These are phyloP conservation scores for Noturus placidus DNA, from an alignment of 2,113 vertebrate genomes.

Conservation along the genomic window DNA sequence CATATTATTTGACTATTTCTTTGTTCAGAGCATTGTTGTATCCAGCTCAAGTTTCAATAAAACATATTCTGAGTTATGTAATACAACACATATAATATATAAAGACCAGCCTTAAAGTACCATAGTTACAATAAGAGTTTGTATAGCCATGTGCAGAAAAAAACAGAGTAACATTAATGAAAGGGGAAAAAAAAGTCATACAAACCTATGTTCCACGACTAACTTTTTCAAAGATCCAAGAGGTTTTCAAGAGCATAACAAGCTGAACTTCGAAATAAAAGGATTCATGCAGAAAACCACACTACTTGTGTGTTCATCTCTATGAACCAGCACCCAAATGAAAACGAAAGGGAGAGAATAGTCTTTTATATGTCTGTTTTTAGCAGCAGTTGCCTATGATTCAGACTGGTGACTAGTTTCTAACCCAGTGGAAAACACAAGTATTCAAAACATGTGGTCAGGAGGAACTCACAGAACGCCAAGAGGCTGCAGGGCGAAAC, in stretches of 20 bases:
- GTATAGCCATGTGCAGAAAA: not conserved
- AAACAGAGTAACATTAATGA: not conserved
- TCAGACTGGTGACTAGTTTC: conserved; percentile 49
- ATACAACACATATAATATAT: not conserved
- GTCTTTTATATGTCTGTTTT: conserved; percentile 51
- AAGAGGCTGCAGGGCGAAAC: conserved; percentile 8
- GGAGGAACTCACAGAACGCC: conserved; percentile 11
- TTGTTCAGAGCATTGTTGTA: not conserved
- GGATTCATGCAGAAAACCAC: not conserved
- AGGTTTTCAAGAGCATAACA: not conserved
- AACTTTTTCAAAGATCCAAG: conserved; percentile 16
- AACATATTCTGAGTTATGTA: not conserved
- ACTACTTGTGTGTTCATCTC: not conserved
- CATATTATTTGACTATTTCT: not conserved
- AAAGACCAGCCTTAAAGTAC: not conserved
- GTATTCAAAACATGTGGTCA: conserved; percentile 59
- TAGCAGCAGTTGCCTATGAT: conserved; percentile 39
- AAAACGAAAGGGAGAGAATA: conserved; percentile 22
- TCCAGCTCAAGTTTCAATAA: not conserved
- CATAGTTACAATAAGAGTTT: not conserved
- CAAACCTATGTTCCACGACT: conserved; percentile 54
- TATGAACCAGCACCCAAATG: not conserved
- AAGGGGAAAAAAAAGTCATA: conserved; percentile 3
- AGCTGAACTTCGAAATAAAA: not conserved
- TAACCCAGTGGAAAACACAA: conserved; percentile 47